These are phyloP conservation scores for Corydoras maculifer DNA, from an alignment of 2,113 vertebrate genomes.

Conservation along the genomic window DNA sequence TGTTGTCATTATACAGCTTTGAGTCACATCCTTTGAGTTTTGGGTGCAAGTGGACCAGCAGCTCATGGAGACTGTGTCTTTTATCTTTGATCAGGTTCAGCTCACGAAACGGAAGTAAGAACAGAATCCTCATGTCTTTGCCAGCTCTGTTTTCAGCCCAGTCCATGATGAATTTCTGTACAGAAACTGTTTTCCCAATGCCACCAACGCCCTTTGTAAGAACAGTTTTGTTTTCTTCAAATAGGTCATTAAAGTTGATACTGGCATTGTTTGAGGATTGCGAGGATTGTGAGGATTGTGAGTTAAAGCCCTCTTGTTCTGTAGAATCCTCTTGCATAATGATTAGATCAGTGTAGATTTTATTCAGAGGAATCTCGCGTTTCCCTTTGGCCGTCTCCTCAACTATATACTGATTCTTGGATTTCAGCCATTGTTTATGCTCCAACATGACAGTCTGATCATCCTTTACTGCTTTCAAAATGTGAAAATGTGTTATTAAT, in stretches of 20 bases:
- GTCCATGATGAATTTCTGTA: constrained; percentile 28
- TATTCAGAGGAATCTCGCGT: constrained; percentile 8
- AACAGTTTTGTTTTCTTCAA: constrained; percentile 8
- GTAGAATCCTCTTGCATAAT: constrained; percentile 1
- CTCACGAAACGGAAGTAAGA: constrained; percentile 22
- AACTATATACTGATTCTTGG: neutral
- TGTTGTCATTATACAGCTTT: neutral
- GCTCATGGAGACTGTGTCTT: neutral
- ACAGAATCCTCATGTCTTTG: constrained; percentile 5
- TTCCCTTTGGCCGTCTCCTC: neutral
- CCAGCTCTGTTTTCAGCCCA: constrained; percentile 21
- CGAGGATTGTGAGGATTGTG: neutral
- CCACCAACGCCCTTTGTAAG: constrained; percentile 16
- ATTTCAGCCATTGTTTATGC: constrained; percentile 5
- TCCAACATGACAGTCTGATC: neutral
- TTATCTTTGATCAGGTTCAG: constrained; percentile 17
- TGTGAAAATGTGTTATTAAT: neutral
- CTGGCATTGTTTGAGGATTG: neutral
- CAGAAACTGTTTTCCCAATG: constrained; percentile 26
- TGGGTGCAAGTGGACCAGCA: constrained; percentile 10
- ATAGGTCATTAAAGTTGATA: constrained; percentile 15
- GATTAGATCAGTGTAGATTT: constrained; percentile 10
- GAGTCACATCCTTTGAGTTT: neutral
- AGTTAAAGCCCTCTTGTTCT: constrained; percentile 1
- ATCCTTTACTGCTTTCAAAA: neutral